Conservation (phyloP, 2,113 vertebrate genomes). For the Tympanuchus pallidicinctus region DNA sequence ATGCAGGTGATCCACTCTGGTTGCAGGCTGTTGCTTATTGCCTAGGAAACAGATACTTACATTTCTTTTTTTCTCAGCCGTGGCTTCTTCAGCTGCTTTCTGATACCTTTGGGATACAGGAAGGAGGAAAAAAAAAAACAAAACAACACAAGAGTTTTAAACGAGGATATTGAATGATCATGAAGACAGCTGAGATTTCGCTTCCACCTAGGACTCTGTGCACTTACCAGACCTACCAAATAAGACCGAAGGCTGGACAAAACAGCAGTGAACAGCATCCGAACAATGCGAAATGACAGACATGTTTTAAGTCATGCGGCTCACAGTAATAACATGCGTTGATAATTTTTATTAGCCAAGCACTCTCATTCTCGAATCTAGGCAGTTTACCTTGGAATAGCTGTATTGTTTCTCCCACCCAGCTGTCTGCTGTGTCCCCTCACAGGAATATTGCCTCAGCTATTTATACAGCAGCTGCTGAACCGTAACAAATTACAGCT, state of each 20-base stretch:
- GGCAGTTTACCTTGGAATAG: slow-evolving; percentile 63
- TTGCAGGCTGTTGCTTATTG: neutral
- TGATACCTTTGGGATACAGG: slow-evolving; percentile 78
- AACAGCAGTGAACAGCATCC: neutral
- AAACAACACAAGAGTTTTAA: neutral
- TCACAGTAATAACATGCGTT: neutral
- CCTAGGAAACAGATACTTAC: slow-evolving; percentile 71
- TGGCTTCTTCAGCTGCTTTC: slow-evolving; percentile 84
- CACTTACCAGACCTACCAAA: neutral
- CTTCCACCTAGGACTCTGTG: neutral
- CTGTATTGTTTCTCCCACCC: slow-evolving; percentile 44
- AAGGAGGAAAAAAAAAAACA: neutral
- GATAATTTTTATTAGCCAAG: slow-evolving; percentile 11
- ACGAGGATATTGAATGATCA: neutral
- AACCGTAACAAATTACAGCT: slow-evolving; percentile 59
- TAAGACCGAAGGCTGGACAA: neutral
- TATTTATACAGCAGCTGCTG: slow-evolving; percentile 67
- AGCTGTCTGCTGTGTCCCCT: slow-evolving; percentile 64
- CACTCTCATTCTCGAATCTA: neutral
- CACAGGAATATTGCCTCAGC: slow-evolving; percentile 54
- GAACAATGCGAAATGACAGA: neutral
- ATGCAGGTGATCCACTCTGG: neutral
- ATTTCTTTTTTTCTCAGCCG: slow-evolving; percentile 77
- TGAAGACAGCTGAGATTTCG: neutral
- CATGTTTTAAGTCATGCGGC: neutral